Evolutionary conservation across 2,888 invertebrate species (phyloP).

Genomic region (Cheilosia urbana): DNA sequence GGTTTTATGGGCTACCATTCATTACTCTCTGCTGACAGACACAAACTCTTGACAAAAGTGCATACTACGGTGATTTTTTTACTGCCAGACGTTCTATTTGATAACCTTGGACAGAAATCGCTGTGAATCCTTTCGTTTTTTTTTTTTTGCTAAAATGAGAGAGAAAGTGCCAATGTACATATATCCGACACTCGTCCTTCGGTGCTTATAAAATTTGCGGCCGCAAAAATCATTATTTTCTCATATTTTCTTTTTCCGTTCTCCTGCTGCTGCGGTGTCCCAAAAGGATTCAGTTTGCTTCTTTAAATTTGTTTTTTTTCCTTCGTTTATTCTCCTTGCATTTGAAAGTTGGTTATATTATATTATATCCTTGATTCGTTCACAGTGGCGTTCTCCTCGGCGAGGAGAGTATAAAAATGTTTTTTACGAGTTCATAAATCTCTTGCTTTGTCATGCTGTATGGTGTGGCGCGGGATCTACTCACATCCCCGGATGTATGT

Average conservation of each 20-base stretch:
- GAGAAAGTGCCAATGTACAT: conserved; percentile 6
- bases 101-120: conserved; percentile 45
- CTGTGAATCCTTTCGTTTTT: conserved; percentile 21
- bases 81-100: not conserved
- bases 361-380: conserved; percentile 43
- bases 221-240: conserved; percentile 58
- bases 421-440: conserved; percentile 63
- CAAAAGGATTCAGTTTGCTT: conserved; percentile 47
- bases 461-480: not conserved
- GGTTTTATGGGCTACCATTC: conserved; percentile 59
- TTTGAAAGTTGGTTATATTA: conserved; percentile 34
- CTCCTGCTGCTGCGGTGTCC: conserved; percentile 19
- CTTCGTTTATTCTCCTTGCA: not conserved
- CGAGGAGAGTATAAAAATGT: conserved; percentile 45
- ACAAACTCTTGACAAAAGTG: conserved; percentile 51
- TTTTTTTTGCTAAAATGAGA: not conserved
- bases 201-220: conserved; percentile 58
- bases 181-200: conserved; percentile 37
- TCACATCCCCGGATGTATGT: not conserved
- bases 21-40: conserved; percentile 40
- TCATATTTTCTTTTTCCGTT: conserved; percentile 22
- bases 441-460: conserved; percentile 26
- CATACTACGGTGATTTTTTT: conserved; percentile 58
- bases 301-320: not conserved
- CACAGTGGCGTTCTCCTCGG: conserved; percentile 22